Conservation (phyloP, 2,797 vertebrate species). For the Gallinago stenura region DNA sequence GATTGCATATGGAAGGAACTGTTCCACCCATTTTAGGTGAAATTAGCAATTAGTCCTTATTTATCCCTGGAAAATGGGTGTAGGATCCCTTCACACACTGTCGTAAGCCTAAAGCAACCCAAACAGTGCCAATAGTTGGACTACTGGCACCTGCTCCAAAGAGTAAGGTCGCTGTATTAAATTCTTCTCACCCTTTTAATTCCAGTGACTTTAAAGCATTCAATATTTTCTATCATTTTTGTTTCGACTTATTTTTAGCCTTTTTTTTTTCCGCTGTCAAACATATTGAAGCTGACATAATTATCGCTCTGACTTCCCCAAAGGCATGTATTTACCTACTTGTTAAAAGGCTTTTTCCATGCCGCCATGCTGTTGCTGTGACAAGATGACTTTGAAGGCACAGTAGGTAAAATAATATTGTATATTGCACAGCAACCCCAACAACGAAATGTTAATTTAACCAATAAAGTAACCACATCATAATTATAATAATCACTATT, state of each 20-base stretch:
- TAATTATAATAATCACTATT: conserved; percentile 79
- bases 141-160: not conserved
- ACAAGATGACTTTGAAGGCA: conserved; percentile 81
- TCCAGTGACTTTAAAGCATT: conserved; percentile 19
- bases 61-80: not conserved
- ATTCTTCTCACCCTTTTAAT: not conserved
- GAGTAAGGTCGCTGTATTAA: not conserved
- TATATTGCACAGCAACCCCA: conserved; percentile 77
- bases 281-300: conserved; percentile 80
- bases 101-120: not conserved
- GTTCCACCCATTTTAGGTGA: not conserved
- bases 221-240: conserved; percentile 75
- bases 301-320: conserved; percentile 78
- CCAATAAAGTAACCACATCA: conserved; percentile 78
- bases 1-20: not conserved
- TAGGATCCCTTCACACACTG: not conserved
- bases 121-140: not conserved
- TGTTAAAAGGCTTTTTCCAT: conserved; percentile 79
- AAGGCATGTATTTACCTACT: conserved; percentile 82
- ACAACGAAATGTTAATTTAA: conserved; percentile 83
- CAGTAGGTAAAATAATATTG: conserved; percentile 82
- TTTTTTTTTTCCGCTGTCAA: conserved; percentile 55
- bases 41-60: not conserved
- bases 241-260: conserved; percentile 77
- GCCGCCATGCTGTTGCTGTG: conserved; percentile 81